These are phyloP conservation scores for Oenanthe melanoleuca DNA, from an alignment of 2,113 vertebrate species.

Conservation along the genomic window DNA sequence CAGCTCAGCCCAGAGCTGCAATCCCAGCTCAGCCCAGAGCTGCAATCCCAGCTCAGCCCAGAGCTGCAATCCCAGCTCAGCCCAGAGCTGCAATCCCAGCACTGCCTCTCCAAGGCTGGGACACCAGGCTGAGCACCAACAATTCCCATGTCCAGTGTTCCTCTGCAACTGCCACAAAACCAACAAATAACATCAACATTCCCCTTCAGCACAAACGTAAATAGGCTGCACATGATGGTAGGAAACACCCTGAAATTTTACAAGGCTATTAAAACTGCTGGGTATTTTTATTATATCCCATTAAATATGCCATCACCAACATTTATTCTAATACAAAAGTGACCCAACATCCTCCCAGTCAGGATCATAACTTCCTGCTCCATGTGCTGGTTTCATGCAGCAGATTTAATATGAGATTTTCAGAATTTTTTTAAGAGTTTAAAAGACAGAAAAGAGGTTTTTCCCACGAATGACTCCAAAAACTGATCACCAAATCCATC, in stretches of 20 bases:
- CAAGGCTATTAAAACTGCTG: background rate
- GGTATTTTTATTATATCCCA: background rate
- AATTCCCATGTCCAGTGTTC: background rate
- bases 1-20: no score
- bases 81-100: background rate
- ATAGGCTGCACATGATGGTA: background rate
- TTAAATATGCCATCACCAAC: background rate
- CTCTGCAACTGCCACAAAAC: background rate
- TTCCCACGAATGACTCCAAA: background rate
- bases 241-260: background rate
- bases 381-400: background rate
- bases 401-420: background rate
- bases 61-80: no score
- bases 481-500: background rate
- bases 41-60: no score
- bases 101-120: background rate
- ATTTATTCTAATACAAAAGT: background rate
- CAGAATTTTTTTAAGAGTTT: background rate
- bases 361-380: background rate
- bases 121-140: background rate
- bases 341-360: rapidly evolving
- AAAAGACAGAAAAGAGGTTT: background rate
- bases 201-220: background rate
- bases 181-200: background rate
- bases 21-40: no score